Percentiles rank a stretch among this genome's conserved stretches.
phyloP scores from a whole-genome alignment of 2,113 vertebrate genomes.

The Probosciger aterrimus region DNA sequence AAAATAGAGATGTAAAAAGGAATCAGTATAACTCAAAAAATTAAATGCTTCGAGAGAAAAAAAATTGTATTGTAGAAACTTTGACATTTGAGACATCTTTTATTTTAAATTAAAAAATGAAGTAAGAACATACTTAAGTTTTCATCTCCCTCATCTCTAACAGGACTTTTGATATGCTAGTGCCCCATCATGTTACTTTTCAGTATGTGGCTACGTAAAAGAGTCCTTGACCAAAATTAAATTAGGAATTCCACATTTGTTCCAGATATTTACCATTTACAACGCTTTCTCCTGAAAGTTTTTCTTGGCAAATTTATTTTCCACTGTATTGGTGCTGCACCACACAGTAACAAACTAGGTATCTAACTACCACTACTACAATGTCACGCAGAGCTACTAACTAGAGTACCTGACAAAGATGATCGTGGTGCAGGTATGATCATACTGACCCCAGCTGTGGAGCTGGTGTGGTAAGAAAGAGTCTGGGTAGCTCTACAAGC shows the following conservation, averaged over 20 bases:
- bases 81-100: neutral
- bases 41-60: neutral
- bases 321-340: neutral
- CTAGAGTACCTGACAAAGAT: neutral
- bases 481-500: neutral
- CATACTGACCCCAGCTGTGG: neutral
- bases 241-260: neutral
- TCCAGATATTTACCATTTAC: neutral
- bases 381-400: neutral
- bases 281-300: neutral
- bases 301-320: neutral
- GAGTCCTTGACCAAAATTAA: neutral
- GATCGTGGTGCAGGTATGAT: neutral
- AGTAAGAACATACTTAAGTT: neutral
- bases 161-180: neutral
- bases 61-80: neutral
- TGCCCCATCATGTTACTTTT: neutral
- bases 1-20: neutral
- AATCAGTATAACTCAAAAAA: neutral
- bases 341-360: neutral
- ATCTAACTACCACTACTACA: neutral
- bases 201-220: neutral
- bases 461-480: neutral
- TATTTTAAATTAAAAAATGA: neutral
- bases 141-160: neutral